Evolutionary conservation across 2,113 vertebrate species (phyloP).

Genomic region (Rhinichthys klamathensis): DNA sequence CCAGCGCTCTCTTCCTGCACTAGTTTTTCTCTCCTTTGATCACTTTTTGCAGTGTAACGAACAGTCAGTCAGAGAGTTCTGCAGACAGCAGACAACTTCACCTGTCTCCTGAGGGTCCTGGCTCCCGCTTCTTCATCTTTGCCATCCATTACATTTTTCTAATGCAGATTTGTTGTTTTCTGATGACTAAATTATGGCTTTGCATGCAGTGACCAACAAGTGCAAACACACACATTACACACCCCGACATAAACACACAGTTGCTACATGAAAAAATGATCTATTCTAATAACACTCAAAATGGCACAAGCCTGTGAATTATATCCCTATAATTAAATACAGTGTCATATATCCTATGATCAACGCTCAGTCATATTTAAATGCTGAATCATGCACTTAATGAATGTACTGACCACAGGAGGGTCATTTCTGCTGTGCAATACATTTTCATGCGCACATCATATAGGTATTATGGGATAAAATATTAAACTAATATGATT

Average conservation of each 20-base stretch:
- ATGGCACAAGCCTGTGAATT: not conserved
- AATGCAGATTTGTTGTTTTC: not conserved
- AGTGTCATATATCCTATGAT: not conserved
- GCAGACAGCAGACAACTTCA: not conserved
- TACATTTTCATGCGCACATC: not conserved
- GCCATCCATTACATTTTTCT: not conserved
- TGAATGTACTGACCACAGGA: not conserved
- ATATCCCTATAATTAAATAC: not conserved
- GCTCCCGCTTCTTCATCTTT: not conserved
- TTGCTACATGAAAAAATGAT: not conserved
- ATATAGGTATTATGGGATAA: not conserved
- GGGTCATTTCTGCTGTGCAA: not conserved
- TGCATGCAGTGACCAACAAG: not conserved
- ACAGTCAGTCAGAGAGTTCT: not conserved
- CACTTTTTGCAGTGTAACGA: conserved; percentile 7
- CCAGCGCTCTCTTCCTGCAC: not conserved
- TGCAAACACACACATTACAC: not conserved
- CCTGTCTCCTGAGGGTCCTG: not conserved
- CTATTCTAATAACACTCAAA: not conserved
- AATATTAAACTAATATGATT: not conserved
- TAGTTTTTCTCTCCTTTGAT: not conserved
- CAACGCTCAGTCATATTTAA: conserved; percentile 11
- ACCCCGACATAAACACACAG: not conserved
- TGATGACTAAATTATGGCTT: conserved; percentile 42
- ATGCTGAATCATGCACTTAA: not conserved